Conservation (phyloP, 2,888 invertebrate genomes). For the Autographa pulchrina region DNA sequence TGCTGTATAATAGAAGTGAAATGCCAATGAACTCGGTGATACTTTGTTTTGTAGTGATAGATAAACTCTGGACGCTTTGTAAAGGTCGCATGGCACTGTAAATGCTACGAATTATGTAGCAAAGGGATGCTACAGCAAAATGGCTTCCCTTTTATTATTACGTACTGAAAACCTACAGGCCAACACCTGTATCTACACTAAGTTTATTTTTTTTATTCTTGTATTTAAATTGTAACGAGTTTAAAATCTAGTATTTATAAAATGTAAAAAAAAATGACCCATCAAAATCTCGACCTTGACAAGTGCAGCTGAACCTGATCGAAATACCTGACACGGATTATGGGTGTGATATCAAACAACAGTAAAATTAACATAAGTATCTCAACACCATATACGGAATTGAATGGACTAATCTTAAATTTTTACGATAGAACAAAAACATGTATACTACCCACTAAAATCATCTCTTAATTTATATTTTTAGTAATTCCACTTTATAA, state of each 20-base stretch:
- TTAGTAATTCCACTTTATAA: conserved; percentile 27
- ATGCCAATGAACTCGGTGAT: not conserved
- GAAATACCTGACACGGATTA: not conserved
- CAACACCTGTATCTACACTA: no score
- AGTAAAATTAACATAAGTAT: conserved; percentile 43
- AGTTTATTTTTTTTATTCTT: no score
- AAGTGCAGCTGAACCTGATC: not conserved
- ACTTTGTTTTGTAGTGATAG: not conserved
- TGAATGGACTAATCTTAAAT: conserved; percentile 19
- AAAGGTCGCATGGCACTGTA: not conserved
- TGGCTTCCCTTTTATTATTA: not conserved
- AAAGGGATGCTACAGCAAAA: not conserved
- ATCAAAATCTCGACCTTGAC: conserved; percentile 1
- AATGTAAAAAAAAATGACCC: not conserved
- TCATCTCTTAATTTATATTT: conserved; percentile 40
- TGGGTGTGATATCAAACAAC: not conserved
- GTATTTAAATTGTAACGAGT: not conserved
- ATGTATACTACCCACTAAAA: conserved; percentile 39
- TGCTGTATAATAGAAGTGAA: not conserved
- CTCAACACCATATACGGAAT: conserved; percentile 38
- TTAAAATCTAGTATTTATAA: not conserved
- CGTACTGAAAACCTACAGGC: no score
- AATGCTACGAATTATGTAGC: conserved; percentile 1
- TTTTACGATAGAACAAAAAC: conserved; percentile 40
- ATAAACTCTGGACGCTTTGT: no score